Base-by-base conservation (phyloP, 2,797 vertebrate genomes). In the Malurus splendens region DNA sequence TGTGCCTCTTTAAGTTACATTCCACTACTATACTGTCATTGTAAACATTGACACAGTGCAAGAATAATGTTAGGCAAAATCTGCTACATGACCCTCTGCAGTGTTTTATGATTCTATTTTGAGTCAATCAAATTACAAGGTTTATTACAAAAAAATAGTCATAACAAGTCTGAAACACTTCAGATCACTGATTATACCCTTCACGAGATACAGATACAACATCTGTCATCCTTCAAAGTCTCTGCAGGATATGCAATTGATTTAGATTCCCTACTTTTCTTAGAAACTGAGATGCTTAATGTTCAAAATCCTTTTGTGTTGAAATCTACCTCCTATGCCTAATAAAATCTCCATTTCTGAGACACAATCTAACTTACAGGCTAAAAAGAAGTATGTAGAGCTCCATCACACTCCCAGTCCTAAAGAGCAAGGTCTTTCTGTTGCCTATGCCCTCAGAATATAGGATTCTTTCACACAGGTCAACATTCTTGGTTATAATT, bases 171-270 rank as follows among this genome's bases (percentile, higher is more conserved):
- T 93, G 70, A 89, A 94, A 93, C 61, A 87, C 76, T 89, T 90
- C 57, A 87, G 33, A 93, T 89, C 89, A 87, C 73, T 80, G 72
- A 94, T 93, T 93, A 95, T 59, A 93, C 36, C 79, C 82, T 89
- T 91, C 82, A 74, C 39, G 78, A 90, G 85, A 93, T 79, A 85
- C 45, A 79, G 64, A 82, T 88, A 89, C n/a, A 90, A 92, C 83
- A 93, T 61, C 65, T 88, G 72, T 82, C 76, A 90, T 89, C 73
- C 76, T 80, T 94, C 79, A 93, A 87, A 93, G 79, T 16, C 73
- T 85, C 89, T 90, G 70, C 82, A 57, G 82, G 79, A 80, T 90
- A 87, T 18, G 57, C 36, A 85, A 77, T 65, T 85, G 89, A 93
- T 93, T 89, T 89, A 82, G 76, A 68, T 76, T 93, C 71, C 33